Evolutionary conservation across 2,113 vertebrate genomes (phyloP).

Genomic region (Polypterus senegalus): DNA sequence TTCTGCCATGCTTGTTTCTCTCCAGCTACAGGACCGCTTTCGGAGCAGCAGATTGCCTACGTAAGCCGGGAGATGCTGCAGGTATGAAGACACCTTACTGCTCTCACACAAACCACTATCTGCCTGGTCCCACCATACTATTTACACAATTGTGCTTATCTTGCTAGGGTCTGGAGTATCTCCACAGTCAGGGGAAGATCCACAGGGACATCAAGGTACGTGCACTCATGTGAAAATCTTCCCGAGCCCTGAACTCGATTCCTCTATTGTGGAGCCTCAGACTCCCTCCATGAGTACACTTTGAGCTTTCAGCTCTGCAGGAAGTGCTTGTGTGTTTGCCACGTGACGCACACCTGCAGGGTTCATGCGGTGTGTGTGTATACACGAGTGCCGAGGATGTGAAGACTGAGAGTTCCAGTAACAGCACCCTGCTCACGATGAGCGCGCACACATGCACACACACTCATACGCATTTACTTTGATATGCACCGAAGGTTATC

Average conservation of each 20-base stretch:
- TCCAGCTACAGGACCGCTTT: conserved; percentile 66
- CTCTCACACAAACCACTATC: background rate
- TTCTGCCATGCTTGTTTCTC: background rate
- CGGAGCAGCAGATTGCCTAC: conserved; percentile 74
- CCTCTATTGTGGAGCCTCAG: no score
- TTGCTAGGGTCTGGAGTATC: conserved; percentile 70
- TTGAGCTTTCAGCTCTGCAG: no score
- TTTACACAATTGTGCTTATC: background rate
- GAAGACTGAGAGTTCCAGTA: no score
- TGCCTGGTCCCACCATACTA: background rate
- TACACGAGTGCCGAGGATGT: no score
- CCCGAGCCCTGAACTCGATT: no score
- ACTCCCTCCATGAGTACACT: no score
- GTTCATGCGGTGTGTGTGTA: no score
- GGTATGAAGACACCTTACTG: conserved; percentile 37
- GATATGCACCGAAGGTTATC: background rate
- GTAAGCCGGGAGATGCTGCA: conserved; percentile 76
- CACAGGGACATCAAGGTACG: conserved; percentile 82
- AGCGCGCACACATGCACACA: background rate
- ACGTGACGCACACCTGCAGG: no score
- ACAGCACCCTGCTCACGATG: no score
- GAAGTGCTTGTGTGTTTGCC: no score
- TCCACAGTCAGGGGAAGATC: conserved; percentile 79
- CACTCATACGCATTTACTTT: background rate
- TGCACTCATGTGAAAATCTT: no score